These are phyloP conservation scores for Poecilia wingei DNA, from an alignment of 2,797 vertebrate genomes.

Conservation along the genomic window DNA sequence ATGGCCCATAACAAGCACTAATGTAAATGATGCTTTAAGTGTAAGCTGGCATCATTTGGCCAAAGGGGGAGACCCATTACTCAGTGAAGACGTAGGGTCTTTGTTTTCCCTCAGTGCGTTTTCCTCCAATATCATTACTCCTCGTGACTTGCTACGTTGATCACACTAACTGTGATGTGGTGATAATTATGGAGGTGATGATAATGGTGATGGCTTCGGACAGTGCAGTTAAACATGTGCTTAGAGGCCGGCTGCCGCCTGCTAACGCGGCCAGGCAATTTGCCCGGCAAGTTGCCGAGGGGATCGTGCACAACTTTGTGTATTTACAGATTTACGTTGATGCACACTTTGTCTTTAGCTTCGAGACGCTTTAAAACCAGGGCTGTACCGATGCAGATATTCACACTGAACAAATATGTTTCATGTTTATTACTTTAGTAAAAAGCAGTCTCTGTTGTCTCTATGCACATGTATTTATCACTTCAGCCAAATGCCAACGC, in stretches of 20 bases:
- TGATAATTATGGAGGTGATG: conserved; percentile 59
- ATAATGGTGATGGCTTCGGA: conserved; percentile 59
- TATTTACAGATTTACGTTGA: neutral
- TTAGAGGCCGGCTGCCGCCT: conserved; percentile 25
- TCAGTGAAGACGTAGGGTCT: conserved; percentile 55
- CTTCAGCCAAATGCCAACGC: neutral
- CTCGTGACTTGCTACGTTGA: conserved; percentile 56
- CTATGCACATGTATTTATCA: neutral
- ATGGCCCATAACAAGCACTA: conserved; percentile 69
- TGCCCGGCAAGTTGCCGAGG: neutral
- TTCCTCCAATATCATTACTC: conserved; percentile 56
- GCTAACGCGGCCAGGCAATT: conserved; percentile 19
- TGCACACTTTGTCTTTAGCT: neutral
- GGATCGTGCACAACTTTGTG: neutral
- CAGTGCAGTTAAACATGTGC: conserved; percentile 49
- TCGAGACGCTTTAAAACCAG: neutral
- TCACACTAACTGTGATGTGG: conserved; percentile 62
- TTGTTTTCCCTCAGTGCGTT: conserved; percentile 41
- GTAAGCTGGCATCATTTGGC: conserved; percentile 70
- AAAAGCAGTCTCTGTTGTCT: too few species aligned
- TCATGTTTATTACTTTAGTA: neutral
- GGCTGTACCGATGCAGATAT: neutral
- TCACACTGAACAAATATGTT: neutral
- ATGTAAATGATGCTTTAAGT: conserved; percentile 76
- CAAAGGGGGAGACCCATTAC: conserved; percentile 58